Percentiles rank a stretch among this genome's conserved stretches.
These are phyloP conservation scores for Saccopteryx bilineata DNA, from an alignment of 2,113 vertebrate genomes.

Conservation along the genomic window DNA sequence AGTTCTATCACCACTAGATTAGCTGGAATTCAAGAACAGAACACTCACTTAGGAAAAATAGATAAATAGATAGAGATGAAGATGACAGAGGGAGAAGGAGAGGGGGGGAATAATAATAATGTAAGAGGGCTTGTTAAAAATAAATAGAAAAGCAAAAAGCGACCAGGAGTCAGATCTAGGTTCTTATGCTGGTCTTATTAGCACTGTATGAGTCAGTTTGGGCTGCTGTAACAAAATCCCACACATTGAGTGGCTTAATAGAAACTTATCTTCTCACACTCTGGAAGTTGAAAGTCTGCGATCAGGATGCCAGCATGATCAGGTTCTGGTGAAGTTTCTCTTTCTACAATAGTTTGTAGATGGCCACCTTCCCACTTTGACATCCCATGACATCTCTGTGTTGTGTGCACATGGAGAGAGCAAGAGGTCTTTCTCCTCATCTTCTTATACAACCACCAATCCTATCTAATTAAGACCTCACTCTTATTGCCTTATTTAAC, in stretches of 20 bases:
- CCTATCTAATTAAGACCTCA: background rate
- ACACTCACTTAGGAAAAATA: background rate
- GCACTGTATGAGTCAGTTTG: background rate
- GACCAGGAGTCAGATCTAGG: background rate
- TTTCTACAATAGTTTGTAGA: background rate
- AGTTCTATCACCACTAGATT: background rate
- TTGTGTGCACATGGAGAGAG: background rate
- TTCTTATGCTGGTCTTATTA: background rate
- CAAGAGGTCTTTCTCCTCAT: background rate
- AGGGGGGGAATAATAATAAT: background rate
- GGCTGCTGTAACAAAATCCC: background rate
- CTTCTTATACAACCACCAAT: slow-evolving; percentile 16
- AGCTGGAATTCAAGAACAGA: slow-evolving; percentile 8
- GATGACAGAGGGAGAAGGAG: background rate
- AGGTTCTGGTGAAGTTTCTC: background rate
- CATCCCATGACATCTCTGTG: background rate
- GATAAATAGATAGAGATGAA: background rate
- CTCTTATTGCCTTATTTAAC: background rate
- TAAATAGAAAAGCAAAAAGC: background rate
- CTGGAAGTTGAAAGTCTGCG: background rate
- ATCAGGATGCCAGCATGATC: background rate
- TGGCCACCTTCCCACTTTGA: background rate
- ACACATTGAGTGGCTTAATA: background rate
- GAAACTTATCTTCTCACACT: slow-evolving; percentile 20
- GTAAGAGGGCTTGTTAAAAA: background rate